A percentile compares a stretch with the other conserved stretches of the same genome.
Evolutionary conservation across 2,113 vertebrate genomes (phyloP).

Genomic region (Elephas maximus): DNA sequence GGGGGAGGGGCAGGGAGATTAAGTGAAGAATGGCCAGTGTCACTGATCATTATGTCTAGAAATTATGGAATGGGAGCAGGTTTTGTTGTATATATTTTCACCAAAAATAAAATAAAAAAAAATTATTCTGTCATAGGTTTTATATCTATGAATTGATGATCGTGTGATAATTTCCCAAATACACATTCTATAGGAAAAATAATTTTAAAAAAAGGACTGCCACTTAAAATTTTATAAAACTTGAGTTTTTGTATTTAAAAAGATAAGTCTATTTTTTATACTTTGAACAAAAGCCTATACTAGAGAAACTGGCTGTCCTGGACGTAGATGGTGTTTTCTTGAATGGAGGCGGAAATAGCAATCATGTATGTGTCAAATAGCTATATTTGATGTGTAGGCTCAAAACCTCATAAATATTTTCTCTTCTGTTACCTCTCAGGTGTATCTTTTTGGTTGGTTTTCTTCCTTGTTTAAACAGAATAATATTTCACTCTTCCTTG

Average conservation of each 20-base stretch:
- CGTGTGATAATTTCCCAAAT: not conserved
- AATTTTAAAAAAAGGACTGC: not conserved
- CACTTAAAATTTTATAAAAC: not conserved
- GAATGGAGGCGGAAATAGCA: not conserved
- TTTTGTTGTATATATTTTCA: too few relatives aligned
- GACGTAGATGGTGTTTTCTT: not conserved
- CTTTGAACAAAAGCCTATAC: not conserved
- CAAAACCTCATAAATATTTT: slow-evolving; percentile 30
- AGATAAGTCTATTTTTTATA: not conserved
- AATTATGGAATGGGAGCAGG: too few relatives aligned
- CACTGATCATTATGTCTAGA: too few relatives aligned
- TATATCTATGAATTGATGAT: not conserved
- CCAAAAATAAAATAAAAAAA: too few relatives aligned
- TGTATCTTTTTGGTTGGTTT: not conserved
- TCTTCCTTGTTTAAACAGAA: not conserved
- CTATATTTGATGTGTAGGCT: not conserved
- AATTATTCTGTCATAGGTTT: not conserved
- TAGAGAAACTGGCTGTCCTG: not conserved
- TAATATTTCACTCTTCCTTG: not conserved
- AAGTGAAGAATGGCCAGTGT: too few relatives aligned
- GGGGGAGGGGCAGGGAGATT: too few relatives aligned
- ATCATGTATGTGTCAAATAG: not conserved
- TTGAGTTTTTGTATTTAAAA: slow-evolving; percentile 18
- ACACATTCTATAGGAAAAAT: too few relatives aligned
- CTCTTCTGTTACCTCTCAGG: slow-evolving; percentile 1